Evolutionary conservation across 2,113 vertebrate species (phyloP).

Genomic region (Gadus macrocephalus): DNA sequence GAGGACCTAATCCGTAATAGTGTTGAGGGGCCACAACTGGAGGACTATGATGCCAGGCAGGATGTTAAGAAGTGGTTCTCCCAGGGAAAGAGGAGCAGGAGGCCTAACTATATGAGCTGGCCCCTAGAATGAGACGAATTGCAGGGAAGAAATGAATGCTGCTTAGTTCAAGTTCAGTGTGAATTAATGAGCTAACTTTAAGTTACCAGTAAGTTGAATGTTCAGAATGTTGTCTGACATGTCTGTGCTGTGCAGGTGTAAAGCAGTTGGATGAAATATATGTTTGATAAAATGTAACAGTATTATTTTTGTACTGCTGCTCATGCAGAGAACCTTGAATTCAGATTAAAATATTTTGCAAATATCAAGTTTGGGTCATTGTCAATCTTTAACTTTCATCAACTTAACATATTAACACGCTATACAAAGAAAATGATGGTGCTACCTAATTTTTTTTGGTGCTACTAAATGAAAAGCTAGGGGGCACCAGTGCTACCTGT

Average conservation of each 20-base stretch:
- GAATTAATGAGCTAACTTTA: neutral
- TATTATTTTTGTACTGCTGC: neutral
- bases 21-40: slow-evolving; percentile 10
- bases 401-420: neutral
- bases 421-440: neutral
- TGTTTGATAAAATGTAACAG: slow-evolving; percentile 3
- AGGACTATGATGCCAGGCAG: slow-evolving; percentile 8
- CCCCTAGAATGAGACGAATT: neutral
- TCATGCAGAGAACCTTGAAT: neutral
- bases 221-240: too few relatives aligned
- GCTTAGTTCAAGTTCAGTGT: slow-evolving; percentile 1
- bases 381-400: neutral
- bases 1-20: slow-evolving; percentile 4
- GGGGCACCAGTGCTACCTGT: neutral
- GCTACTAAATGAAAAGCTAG: too few relatives aligned
- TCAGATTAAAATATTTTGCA: neutral
- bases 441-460: neutral
- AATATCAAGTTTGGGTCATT: slow-evolving; percentile 1
- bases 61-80: neutral
- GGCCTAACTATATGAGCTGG: slow-evolving; percentile 6
- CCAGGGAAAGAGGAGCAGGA: slow-evolving; percentile 8
- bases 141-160: slow-evolving; percentile 1
- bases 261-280: neutral
- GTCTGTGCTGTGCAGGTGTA: slow-evolving; percentile 1
- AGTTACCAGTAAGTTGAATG: too few relatives aligned